A percentile compares a stretch with the other conserved stretches of the same genome.
Conservation (phyloP, 2,113 vertebrate species). For the human region GRCh38 chr7:38682501-38683000, state of each 20-base stretch:
- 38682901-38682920: fast-evolving
- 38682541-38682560: background rate
- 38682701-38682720: slow-evolving; percentile 63
- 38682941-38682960: background rate
- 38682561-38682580: slow-evolving; percentile 40
- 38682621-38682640: slow-evolving; percentile 48
- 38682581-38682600: slow-evolving; percentile 31
- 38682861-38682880: background rate
- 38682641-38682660: slow-evolving; percentile 32
- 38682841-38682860: background rate
- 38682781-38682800: slow-evolving; percentile 65
- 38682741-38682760: slow-evolving; percentile 43
- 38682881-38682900: background rate
- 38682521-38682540: background rate
- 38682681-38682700: slow-evolving; percentile 51
- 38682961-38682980: background rate
- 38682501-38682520: background rate
- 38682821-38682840: slow-evolving; percentile 51
- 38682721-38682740: slow-evolving; percentile 59
- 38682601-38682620: slow-evolving; percentile 16
- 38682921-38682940: background rate
- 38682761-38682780: slow-evolving; percentile 59
- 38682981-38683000: background rate
- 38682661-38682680: background rate
- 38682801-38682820: slow-evolving; percentile 44